Base-by-base conservation (phyloP, 2,113 vertebrate species). In the Dendrocopos noguchii region DNA sequence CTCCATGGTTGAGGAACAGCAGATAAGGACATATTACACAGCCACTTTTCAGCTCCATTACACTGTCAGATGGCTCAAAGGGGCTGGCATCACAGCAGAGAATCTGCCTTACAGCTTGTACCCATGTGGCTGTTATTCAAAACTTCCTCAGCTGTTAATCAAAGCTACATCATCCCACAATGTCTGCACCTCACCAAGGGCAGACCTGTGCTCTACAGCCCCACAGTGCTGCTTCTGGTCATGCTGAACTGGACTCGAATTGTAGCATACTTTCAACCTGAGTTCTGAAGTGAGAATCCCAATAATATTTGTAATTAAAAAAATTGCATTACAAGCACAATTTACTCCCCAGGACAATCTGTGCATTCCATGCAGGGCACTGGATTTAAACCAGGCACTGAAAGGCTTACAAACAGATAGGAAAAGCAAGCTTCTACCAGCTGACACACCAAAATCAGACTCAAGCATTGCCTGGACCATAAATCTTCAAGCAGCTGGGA, bases 21-120 rank as follows among this genome's bases (percentile, higher is more conserved):
- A 91, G 87, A 82, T 4, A 8, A 71, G 53, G 93, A 84, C 91
- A 28, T 56, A 83, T 88, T 64, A 60, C 61, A 78, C 2, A 20
- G 70, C 66, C 47, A 84, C 79, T 96, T 92, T 95, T 92, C 94
- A 95, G 93, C 91, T 91, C 79, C 93, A 95, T 95, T 89, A 76
- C 94, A 42, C 91, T 9, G 31, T 94, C 90, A 93, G 84, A 91
- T 70, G 91, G 84, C 94, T 94, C 82, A n/a, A 56, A 73, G 56
- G 81, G 79, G 90, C 89, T 82, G 89, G 67, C 86, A 88, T 47
- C 39, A 28, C 93, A 95, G 93, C 75, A 28, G 89, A 96, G 78
- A 73, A 67, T 70, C 91, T 94, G 91, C 66, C 18, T 75, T 33
- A 53, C 74, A 84, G 89, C 81, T 92, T 15, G 19, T n/a, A 47